A percentile compares a stretch with the other conserved stretches of the same genome.
phyloP scores from a whole-genome alignment of 2,113 vertebrate genomes.

The Oryzias curvinotus region DNA sequence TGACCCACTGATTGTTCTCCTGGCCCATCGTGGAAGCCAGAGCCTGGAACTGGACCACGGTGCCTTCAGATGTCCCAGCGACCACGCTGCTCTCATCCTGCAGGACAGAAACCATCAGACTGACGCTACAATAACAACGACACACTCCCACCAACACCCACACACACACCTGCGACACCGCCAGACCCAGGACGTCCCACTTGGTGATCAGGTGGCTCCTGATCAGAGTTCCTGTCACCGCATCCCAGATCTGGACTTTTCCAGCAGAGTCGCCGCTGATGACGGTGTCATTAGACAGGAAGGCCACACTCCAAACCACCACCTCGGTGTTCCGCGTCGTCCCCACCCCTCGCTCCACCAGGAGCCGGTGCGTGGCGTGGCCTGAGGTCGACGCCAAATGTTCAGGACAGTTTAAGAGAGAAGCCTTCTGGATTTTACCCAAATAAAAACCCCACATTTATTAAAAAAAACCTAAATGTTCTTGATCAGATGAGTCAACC shows the following conservation, averaged over 20 bases:
- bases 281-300: slow-evolving; percentile 82
- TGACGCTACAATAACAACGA: no score
- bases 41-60: slow-evolving; percentile 89
- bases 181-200: slow-evolving; percentile 82
- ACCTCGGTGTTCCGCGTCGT: slow-evolving; percentile 73
- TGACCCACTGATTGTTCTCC: slow-evolving; percentile 83
- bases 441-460: no score
- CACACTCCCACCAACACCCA: background rate
- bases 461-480: no score
- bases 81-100: slow-evolving; percentile 90
- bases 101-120: background rate
- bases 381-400: slow-evolving; percentile 68
- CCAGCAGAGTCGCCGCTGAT: slow-evolving; percentile 89
- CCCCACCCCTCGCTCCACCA: slow-evolving; percentile 78
- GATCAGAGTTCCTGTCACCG: slow-evolving; percentile 81
- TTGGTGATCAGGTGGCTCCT: slow-evolving; percentile 82
- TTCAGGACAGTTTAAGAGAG: background rate
- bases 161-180: slow-evolving; percentile 70
- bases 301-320: slow-evolving; percentile 87
- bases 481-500: no score
- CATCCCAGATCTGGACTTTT: slow-evolving; percentile 93
- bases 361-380: slow-evolving; percentile 76
- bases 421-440: background rate
- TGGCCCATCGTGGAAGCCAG: slow-evolving; percentile 72
- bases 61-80: slow-evolving; percentile 89